Evolutionary conservation across 2,888 invertebrate genomes (phyloP).

Genomic region (Cartodere bifasciata): DNA sequence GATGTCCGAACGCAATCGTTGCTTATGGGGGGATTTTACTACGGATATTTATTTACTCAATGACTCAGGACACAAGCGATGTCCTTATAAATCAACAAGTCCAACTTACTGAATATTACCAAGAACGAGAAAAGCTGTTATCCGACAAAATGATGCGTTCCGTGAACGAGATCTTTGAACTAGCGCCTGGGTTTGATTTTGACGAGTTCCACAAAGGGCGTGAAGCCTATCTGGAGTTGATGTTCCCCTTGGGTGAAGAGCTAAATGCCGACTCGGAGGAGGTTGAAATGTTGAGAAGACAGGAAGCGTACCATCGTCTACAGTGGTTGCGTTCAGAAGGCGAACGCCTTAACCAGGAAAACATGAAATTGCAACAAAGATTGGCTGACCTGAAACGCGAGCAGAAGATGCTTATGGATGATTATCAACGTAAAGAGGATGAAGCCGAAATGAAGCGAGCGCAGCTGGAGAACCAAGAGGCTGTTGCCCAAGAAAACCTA

Average conservation of each 20-base stretch:
- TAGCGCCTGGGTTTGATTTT: conserved; percentile 30
- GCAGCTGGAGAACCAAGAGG: conserved; percentile 25
- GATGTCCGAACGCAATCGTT: no score
- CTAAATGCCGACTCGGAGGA: conserved; percentile 22
- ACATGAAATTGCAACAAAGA: conserved; percentile 24
- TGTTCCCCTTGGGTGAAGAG: conserved; percentile 22
- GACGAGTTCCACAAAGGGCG: conserved; percentile 24
- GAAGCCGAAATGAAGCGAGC: conserved; percentile 23
- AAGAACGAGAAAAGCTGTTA: conserved; percentile 23
- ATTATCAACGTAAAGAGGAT: conserved; percentile 19
- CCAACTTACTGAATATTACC: conserved; percentile 25
- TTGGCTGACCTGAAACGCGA: conserved; percentile 25
- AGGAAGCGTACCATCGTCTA: conserved; percentile 30
- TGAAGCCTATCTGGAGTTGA: conserved; percentile 21
- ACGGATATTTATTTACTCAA: no score
- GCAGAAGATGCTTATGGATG: conserved; percentile 23
- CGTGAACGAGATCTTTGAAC: conserved; percentile 28
- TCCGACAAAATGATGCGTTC: conserved; percentile 27
- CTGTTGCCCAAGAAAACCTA: conserved; percentile 25
- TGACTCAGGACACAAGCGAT: conserved; percentile 33
- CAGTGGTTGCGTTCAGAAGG: conserved; percentile 33
- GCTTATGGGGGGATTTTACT: no score
- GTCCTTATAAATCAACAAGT: conserved; percentile 33
- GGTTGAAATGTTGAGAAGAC: conserved; percentile 24
- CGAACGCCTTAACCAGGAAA: conserved; percentile 29